These are phyloP conservation scores for Psophia crepitans DNA, from an alignment of 2,113 vertebrate species.

Conservation along the genomic window DNA sequence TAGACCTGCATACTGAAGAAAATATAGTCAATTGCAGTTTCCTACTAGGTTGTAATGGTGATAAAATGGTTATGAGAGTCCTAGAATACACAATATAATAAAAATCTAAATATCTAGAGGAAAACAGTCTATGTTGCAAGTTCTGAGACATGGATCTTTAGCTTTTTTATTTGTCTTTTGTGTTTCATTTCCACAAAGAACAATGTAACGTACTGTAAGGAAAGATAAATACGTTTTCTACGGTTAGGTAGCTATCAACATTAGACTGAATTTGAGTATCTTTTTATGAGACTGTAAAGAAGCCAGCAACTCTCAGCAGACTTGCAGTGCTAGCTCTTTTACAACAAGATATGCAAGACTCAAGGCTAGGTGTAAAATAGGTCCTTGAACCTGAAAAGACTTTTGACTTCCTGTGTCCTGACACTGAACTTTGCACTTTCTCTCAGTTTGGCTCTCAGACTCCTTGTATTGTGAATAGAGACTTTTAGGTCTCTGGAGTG, in stretches of 20 bases:
- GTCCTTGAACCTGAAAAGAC: background rate
- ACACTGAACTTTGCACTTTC: background rate
- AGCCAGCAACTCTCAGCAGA: background rate
- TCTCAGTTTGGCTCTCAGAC: background rate
- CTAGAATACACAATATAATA: background rate
- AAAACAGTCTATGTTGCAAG: background rate
- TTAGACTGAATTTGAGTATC: background rate
- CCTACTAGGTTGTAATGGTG: background rate
- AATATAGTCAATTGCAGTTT: background rate
- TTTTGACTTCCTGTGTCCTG: background rate
- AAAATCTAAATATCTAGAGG: background rate
- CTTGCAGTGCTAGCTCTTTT: background rate
- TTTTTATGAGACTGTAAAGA: background rate
- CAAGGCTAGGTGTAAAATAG: background rate
- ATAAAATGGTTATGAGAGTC: background rate
- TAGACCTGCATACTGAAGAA: background rate
- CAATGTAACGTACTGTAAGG: background rate
- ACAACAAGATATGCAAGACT: background rate
- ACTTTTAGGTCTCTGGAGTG: background rate
- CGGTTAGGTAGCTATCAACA: background rate
- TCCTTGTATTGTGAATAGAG: background rate
- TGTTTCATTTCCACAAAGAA: background rate
- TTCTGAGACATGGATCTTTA: background rate
- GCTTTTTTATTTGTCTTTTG: background rate
- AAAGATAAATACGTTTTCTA: background rate